Percentiles rank a stretch among this genome's conserved stretches.
These are phyloP conservation scores for Cotesia glomerata DNA, from an alignment of 1,140 invertebrate species.

Conservation along the genomic window DNA sequence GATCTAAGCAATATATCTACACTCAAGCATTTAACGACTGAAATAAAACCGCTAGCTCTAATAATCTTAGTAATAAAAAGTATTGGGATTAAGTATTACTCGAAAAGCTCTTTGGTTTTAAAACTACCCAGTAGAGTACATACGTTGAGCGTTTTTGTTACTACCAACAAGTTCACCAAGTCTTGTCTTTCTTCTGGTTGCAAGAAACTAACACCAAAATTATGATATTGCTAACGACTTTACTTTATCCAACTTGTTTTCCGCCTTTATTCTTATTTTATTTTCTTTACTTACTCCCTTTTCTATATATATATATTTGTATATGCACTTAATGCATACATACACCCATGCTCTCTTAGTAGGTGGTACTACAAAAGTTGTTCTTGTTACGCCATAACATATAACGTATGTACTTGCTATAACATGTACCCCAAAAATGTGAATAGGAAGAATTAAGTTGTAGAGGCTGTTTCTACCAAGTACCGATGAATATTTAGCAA, in stretches of 20 bases:
- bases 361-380: neutral
- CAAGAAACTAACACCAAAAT: neutral
- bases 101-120: no score
- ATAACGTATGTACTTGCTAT: neutral
- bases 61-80: no score
- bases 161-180: no score
- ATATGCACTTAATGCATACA: no score
- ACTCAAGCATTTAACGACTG: no score
- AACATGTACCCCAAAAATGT: neutral
- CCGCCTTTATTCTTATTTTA: neutral
- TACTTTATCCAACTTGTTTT: constrained; percentile 13
- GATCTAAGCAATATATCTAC: no score
- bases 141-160: no score
- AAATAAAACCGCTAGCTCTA: no score
- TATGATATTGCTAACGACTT: constrained; percentile 12
- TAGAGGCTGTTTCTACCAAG: constrained; percentile 3
- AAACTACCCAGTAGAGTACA: no score
- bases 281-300: neutral
- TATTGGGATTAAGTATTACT: no score
- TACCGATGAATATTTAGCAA: constrained; percentile 18
- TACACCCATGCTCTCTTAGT: neutral
- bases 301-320: neutral
- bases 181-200: no score
- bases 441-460: neutral
- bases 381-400: neutral